Percentiles rank a stretch among this genome's conserved stretches.
Conservation (phyloP, 2,888 invertebrate species). For the Trichopoda pennipes region DNA sequence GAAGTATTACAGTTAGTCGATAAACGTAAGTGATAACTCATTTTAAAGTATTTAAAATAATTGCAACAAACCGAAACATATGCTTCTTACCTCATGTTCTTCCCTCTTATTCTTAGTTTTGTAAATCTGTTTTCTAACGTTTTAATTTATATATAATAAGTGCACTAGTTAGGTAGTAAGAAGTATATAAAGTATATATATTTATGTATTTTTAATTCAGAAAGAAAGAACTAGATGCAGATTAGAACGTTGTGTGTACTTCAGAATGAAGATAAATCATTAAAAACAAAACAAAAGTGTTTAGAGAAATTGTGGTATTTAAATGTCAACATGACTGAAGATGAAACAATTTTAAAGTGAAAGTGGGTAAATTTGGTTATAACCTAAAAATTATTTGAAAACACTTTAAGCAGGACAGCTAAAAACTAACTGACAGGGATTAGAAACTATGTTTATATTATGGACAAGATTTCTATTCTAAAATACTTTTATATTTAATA, state of each 20-base stretch:
- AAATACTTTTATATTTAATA: too few species aligned
- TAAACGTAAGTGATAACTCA: slow-evolving; percentile 81
- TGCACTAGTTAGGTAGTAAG: slow-evolving; percentile 14
- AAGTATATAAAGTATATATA: slow-evolving; percentile 35
- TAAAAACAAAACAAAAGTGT: slow-evolving; percentile 43
- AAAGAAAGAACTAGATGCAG: slow-evolving; percentile 5
- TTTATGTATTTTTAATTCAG: slow-evolving; percentile 24
- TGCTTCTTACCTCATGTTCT: slow-evolving; percentile 68
- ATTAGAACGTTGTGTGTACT: neutral
- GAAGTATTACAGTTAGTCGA: slow-evolving; percentile 54
- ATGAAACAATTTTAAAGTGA: neutral
- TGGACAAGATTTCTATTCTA: too few species aligned
- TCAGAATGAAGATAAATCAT: slow-evolving; percentile 29
- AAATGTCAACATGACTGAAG: neutral
- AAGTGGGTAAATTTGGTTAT: too few species aligned
- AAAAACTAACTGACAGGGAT: too few species aligned
- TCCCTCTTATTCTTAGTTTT: neutral
- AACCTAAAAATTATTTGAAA: too few species aligned
- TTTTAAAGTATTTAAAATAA: slow-evolving; percentile 81
- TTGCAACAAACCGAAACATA: slow-evolving; percentile 76
- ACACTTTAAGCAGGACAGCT: too few species aligned
- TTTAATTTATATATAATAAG: neutral
- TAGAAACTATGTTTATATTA: too few species aligned
- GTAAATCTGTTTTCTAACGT: neutral
- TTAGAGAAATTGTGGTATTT: slow-evolving; percentile 35